Base-by-base conservation (phyloP, 2,888 invertebrate genomes). In the Epicampocera succincta region DNA sequence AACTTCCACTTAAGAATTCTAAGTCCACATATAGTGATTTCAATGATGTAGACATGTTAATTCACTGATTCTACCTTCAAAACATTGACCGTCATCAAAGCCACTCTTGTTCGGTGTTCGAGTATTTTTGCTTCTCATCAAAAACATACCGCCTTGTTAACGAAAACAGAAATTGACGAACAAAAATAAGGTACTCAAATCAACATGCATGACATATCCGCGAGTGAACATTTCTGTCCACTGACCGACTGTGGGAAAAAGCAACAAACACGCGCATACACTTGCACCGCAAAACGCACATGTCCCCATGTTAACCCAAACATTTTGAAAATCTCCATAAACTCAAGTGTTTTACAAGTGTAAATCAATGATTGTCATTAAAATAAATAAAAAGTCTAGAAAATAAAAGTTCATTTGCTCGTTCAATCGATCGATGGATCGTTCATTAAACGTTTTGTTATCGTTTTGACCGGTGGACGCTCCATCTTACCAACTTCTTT, bases 281-380 rank as follows among this genome's bases (percentile, higher is more conserved):
- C 15, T 13, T 13, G 40, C 40, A 19, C 33, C 4, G 15, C 11
- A 42, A 25, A 21, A n/a, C 17, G n/a, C 13, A 25, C 50, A 50
- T 29, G 42, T 17, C 19, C 50, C 42, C 42, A 13, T 52, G 61
- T 61, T 56, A 58, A 56, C 25, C 46, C 13, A 68, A 65, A 65
- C 44, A 46, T 56, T 65, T 74, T 48, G 11, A 60, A 72, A 81
- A 72, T 77, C 72, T 68, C 73, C 66, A 74, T 68, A 71, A 89
- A 80, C 79, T 77, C 82, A 82, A 88, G 89, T 89, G 89, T 87
- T 86, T 88, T 88, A 83, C 83, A 88, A 89, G 89, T 88, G 88
- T 89, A 88, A 88, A 88, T 88, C 89, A 88, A 89, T 88, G 88
- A 87, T 86, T 86, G 85, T 84, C 76, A 78, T 75, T 78, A 82